These are phyloP conservation scores for Aegotheles bennettii DNA, from an alignment of 2,113 vertebrate genomes.

Conservation along the genomic window DNA sequence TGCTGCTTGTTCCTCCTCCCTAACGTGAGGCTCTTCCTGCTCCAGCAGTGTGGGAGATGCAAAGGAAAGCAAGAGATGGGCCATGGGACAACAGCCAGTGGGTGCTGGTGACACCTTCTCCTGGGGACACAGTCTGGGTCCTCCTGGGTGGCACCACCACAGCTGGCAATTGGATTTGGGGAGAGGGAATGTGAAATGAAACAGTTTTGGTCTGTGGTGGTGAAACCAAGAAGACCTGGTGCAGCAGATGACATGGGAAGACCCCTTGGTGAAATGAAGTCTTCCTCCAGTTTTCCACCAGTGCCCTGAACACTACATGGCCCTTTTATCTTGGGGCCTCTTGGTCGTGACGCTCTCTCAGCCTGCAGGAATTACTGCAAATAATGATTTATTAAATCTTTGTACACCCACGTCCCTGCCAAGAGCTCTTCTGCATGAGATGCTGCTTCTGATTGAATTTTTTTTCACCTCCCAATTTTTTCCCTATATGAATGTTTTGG, in stretches of 20 bases:
- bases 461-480: neutral
- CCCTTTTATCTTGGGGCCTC: neutral
- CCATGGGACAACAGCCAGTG: accelerated
- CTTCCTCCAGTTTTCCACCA: neutral
- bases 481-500: neutral
- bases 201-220: accelerated
- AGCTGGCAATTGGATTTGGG: neutral
- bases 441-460: neutral
- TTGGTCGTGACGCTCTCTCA: accelerated
- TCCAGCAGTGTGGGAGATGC: neutral
- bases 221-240: neutral
- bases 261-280: neutral
- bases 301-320: neutral
- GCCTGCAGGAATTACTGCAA: neutral
- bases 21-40: neutral
- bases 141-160: neutral
- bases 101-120: neutral
- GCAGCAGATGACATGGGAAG: neutral
- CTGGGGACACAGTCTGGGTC: neutral
- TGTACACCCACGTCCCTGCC: neutral
- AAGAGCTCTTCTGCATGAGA: neutral
- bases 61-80: neutral
- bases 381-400: neutral
- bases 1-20: neutral
- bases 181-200: neutral